Conservation (phyloP, 2,797 vertebrate species). For the Leptoclinus maculatus region DNA sequence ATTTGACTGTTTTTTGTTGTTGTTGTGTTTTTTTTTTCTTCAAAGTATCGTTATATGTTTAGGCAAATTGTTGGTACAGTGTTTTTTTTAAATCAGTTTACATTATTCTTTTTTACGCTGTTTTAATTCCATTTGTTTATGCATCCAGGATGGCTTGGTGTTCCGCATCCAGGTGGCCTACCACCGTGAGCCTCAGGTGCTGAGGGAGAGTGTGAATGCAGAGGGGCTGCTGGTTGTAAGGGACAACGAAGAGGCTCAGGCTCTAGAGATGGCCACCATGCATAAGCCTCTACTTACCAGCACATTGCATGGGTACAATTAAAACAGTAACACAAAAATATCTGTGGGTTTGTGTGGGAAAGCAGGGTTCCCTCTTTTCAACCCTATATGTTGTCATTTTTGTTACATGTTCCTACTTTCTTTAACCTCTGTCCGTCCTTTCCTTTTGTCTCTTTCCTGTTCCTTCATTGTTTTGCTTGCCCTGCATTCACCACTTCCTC, state of each 20-base stretch:
- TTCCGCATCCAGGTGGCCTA: constrained; percentile 95
- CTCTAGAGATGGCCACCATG: constrained; percentile 88
- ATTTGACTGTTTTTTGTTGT: background rate
- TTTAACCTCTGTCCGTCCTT: background rate
- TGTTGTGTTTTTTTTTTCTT: background rate
- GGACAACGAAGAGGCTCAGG: constrained; percentile 90
- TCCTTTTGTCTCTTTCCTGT: background rate
- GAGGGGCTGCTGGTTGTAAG: constrained; percentile 90
- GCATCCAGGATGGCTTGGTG: constrained; percentile 88
- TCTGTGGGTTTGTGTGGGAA: background rate
- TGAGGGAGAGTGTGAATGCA: constrained; percentile 87
- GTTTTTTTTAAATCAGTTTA: background rate
- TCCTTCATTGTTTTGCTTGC: background rate
- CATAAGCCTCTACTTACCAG: constrained; percentile 92
- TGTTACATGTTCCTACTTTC: background rate
- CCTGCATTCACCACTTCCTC: background rate
- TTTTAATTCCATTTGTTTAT: background rate
- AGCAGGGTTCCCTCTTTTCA: background rate
- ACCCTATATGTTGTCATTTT: background rate
- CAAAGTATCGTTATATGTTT: background rate
- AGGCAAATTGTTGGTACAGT: background rate
- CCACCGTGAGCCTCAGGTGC: constrained; percentile 92
- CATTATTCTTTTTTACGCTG: background rate
- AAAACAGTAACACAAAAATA: background rate
- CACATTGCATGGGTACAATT: constrained; percentile 91